Base-by-base conservation (phyloP, 2,113 vertebrate genomes). In the Pithys albifrons region DNA sequence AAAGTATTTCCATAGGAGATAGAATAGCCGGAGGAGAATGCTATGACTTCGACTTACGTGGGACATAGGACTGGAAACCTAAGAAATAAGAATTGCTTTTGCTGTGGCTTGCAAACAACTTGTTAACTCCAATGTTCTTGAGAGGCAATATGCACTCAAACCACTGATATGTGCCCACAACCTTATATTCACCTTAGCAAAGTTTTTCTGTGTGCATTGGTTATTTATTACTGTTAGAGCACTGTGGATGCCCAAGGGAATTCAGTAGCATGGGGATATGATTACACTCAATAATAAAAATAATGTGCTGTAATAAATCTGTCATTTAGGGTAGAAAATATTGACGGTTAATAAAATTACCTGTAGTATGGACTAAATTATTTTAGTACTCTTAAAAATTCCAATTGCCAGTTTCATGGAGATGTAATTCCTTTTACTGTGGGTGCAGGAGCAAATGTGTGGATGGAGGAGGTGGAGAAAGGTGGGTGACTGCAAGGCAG, bases 201-300 rank as follows among this genome's bases (percentile, higher is more conserved):
- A 95, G 64, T 95, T 96, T 82, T 91, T 88, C 76, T 67, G 23
- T 88, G 64, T 59, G 69, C 39, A 22, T 55, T 86, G 79, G 86
- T 96, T 96, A 96, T 97, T 97, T 97, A 97, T 97, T 96, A 88
- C 93, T 58, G 88, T 48, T 80, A 65, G 84, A 88, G 59, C 73
- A 79, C 39, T 66, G 81, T 91, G 86, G 43, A 92, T 91, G 54
- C 94, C 88, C 96, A 96, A 45, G 83, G 93, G 94, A 97, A 93
- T 96, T 95, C 87, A 81, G 89, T 46, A 96, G 86, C 95, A 94
- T 89, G 91, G 85, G 91, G 86, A 95, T 97, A 87, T 94, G 96
- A 96, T 95, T 97, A 94, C 77, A 88, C 37, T 95, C 91, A 93
- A 94, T 95, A 96, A 93, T 95, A 97, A 96, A 97, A 96, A 94